Evolutionary conservation across 1,140 invertebrate species (phyloP).

Genomic region (Octopus sinensis): DNA sequence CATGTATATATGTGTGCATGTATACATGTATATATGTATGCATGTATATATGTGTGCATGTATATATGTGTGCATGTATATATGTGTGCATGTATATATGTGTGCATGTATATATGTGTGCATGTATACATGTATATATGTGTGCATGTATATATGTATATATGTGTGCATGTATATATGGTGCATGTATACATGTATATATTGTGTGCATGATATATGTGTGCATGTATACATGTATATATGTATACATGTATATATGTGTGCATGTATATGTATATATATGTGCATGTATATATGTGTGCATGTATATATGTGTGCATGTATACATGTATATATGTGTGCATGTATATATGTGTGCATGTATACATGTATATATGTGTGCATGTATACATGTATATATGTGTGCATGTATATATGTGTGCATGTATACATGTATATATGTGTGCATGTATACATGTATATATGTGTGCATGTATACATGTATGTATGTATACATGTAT

Average conservation of each 20-base stretch:
- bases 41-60: conserved; percentile 1
- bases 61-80: conserved; percentile 12
- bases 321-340: not conserved
- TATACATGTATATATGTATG: not conserved
- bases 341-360: conserved; percentile 13
- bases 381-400: not conserved
- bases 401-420: not conserved
- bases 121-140: not conserved
- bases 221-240: not conserved
- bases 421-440: not conserved
- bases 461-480: conserved; percentile 20
- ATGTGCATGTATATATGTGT: not conserved
- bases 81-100: not conserved
- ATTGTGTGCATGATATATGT: too few relatives aligned
- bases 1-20: not conserved
- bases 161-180: not conserved
- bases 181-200: not conserved
- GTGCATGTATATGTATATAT: not conserved
- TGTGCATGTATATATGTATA: not conserved
- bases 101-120: not conserved
- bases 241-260: conserved; percentile 4
- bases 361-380: not conserved
- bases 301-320: not conserved
- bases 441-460: conserved; percentile 15
- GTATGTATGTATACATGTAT: conserved; percentile 16